Evolutionary conservation across 1,140 invertebrate species (phyloP).

Genomic region (Lucilia sericata): DNA sequence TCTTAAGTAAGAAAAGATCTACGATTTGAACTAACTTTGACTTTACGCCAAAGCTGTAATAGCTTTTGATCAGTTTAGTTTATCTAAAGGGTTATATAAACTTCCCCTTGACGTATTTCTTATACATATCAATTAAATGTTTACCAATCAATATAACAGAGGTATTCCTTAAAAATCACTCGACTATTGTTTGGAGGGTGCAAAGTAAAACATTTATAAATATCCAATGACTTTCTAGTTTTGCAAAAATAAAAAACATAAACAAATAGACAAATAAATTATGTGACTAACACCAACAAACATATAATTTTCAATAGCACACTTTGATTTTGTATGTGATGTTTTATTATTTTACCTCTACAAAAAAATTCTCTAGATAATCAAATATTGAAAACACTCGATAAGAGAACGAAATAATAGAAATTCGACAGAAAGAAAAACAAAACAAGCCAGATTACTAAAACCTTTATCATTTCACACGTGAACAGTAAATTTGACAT

Average conservation of each 20-base stretch:
- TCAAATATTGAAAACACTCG: neutral
- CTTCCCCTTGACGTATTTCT: no score
- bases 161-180: no score
- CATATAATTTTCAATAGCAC: conserved; percentile 6
- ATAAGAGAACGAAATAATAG: neutral
- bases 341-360: neutral
- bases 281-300: neutral
- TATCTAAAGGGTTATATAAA: no score
- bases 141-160: no score
- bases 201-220: neutral
- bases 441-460: neutral
- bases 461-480: conserved; percentile 33
- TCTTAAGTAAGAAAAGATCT: no score
- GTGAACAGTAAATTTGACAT: conserved; percentile 24
- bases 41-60: no score
- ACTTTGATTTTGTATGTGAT: neutral
- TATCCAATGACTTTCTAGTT: neutral
- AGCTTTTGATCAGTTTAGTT: no score
- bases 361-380: neutral
- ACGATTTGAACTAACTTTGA: no score
- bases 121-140: no score
- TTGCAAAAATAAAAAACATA: neutral
- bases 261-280: no score
- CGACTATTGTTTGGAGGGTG: no score
- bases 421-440: neutral